Evolutionary conservation across 2,888 invertebrate genomes (phyloP).

Genomic region (Ashinkailepas kermadecensis): DNA sequence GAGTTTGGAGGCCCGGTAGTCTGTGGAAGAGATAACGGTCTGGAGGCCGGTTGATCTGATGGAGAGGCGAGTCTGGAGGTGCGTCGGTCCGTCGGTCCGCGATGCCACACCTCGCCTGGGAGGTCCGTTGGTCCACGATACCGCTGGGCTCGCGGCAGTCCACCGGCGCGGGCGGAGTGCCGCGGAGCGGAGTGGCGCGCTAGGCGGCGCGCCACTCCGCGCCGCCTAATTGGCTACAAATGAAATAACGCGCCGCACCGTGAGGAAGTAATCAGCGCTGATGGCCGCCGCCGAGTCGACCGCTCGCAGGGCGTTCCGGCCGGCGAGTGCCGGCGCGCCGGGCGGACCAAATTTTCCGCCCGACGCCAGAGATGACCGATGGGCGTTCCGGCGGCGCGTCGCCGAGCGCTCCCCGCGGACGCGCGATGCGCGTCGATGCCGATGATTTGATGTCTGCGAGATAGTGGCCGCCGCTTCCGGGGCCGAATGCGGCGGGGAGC

Average conservation of each 20-base stretch:
- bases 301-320: not conserved
- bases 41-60: no score
- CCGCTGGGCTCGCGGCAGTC: not conserved
- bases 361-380: not conserved
- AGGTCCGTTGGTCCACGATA: no score
- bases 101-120: no score
- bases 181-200: not conserved
- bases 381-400: not conserved
- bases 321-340: not conserved
- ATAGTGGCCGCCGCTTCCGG: not conserved
- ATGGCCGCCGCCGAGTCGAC: not conserved
- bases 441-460: conserved; percentile 7
- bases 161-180: not conserved
- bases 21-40: not conserved
- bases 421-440: not conserved
- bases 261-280: conserved; percentile 16
- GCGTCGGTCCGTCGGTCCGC: no score
- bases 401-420: not conserved
- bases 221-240: conserved; percentile 20
- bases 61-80: no score
- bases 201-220: not conserved
- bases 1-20: not conserved
- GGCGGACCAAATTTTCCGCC: not conserved
- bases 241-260: conserved; percentile 2
- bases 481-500: not conserved